A percentile compares a stretch with the other conserved stretches of the same genome.
Evolutionary conservation across 2,888 invertebrate species (phyloP).

Genomic region (Halictus ligatus): DNA sequence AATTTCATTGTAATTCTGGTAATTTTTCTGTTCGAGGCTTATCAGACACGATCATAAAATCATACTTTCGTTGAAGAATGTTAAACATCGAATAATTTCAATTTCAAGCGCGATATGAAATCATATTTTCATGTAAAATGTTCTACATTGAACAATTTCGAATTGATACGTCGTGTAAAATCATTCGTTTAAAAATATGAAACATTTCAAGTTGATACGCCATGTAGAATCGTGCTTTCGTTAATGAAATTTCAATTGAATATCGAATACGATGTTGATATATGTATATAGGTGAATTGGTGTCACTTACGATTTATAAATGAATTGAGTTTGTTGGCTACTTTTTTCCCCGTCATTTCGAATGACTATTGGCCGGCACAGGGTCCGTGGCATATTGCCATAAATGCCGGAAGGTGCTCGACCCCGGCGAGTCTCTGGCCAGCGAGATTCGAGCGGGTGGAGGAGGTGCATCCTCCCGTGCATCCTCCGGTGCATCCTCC

Average conservation of each 20-base stretch:
- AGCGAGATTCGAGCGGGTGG: slow-evolving; percentile 13
- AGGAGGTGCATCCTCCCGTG: slow-evolving; percentile 22
- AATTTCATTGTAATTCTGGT: not conserved
- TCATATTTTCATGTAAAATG: not conserved
- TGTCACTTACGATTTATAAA: not conserved
- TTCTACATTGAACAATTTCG: not conserved
- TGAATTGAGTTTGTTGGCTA: not conserved
- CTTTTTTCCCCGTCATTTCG: not conserved
- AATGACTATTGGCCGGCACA: slow-evolving; percentile 1
- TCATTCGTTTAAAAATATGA: not conserved
- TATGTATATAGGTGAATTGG: not conserved
- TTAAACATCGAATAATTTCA: not conserved
- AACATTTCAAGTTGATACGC: not conserved
- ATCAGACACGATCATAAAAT: not conserved
- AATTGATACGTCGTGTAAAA: not conserved
- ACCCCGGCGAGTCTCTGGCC: slow-evolving; percentile 16
- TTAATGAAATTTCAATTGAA: not conserved
- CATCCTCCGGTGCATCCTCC: slow-evolving; percentile 22
- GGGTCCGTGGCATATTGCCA: slow-evolving; percentile 60
- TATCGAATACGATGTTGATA: not conserved
- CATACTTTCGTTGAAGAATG: not conserved
- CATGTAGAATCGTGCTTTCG: not conserved
- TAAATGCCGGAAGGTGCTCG: slow-evolving; percentile 53
- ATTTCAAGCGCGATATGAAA: too few relatives aligned
- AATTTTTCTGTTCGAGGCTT: not conserved